Evolutionary conservation across 2,888 invertebrate genomes (phyloP), one percentile per base, ranked within the genome.

Genomic region (Drosophila kanekoi): DNA sequence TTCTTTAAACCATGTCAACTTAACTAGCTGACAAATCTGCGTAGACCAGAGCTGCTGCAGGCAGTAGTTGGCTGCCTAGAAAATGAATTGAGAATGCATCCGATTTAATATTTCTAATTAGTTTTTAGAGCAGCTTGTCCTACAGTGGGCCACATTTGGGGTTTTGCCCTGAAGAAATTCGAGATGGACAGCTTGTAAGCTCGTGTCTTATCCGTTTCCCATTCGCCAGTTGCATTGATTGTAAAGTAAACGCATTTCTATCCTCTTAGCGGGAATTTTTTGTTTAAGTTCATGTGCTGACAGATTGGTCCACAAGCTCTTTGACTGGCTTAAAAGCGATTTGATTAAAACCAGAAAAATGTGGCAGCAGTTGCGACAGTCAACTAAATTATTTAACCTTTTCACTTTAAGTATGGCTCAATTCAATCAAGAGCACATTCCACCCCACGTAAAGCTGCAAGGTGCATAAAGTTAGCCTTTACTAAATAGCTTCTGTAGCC

Each of bases 251-350:
- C 23, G 32, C 4, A 35, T 11, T 8, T 44, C 13, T 35, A 44
- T 54, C 44, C 23, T 44, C 44, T 44, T 54, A 44, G 14, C 13
- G 35, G 20, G 5, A 35, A 23, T 9, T 44, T 35, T 44, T 1
- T 35, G 14, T 44, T 16, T 8, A 11, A 44, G 28, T 44, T 37
- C 23, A 16, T 13, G 4, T n/a, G 41, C 6, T 14, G 40, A 32
- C 5, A n/a, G 40, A 6, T 13, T 4, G 4, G 9, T 28, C 28
- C 8, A 28, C 13, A 51, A 32, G 28, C 8, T 16, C 2, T 52
- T 16, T 23, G 14, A 16, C 9, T 16, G 2, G 13, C 3, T 28
- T 16, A 11, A 54, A 54, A 43, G 4, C n/a, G 3, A 33, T n/a
- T 32, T 53, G n/a, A 33, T 33, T 18, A 20, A 43, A 41, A 14